Evolutionary conservation across 2,888 invertebrate species (phyloP), one percentile per base, ranked within the genome.

Genomic region (Lochmaea crataegi): DNA sequence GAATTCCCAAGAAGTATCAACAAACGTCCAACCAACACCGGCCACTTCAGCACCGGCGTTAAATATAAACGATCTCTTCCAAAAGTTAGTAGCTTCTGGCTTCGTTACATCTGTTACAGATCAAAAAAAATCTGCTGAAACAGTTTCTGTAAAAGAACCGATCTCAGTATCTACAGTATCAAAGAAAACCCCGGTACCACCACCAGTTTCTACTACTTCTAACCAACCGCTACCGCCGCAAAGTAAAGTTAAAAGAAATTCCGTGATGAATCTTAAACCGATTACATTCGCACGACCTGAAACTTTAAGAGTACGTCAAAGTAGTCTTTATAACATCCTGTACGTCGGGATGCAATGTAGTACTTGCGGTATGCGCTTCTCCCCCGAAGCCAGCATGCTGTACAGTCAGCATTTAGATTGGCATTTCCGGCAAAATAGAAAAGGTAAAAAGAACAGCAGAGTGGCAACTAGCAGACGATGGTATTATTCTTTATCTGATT

Each of bases 381-480:
- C 95, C 14, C 94, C 95, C 0, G 96, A 96, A 87, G 94, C 94
- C 83, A 95, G 94, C 10, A 94, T 94, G 79, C 92, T 94, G 76
- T 99, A 98, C 87, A 94, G 94, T 82, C 95, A 96, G 85, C 99
- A 99, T 88, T 90, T 99, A 74, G 99, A 99, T 88, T 99, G 99
- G 98, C 99, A 99, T 88, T 99, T 99, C 88, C 89, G 97, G 0
- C 96, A 96, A 87, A 99, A 99, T 88, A 89, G 96, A 2, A 90
- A 94, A 69, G 96, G 96, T 81, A 92, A 96, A 77, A 96, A 96
- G 84, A 94, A 94, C 0, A 93, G 94, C 0, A 89, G 95, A 12
- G 93, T 95, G 67, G 94, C 96, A 0, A 94, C 94, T 82, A 93
- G 93, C 41, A 89, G 98, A 3, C 92, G 93, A 82, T 98, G 97